Base-by-base conservation (phyloP, 2,113 vertebrate genomes). In the Larimichthys crocea region DNA sequence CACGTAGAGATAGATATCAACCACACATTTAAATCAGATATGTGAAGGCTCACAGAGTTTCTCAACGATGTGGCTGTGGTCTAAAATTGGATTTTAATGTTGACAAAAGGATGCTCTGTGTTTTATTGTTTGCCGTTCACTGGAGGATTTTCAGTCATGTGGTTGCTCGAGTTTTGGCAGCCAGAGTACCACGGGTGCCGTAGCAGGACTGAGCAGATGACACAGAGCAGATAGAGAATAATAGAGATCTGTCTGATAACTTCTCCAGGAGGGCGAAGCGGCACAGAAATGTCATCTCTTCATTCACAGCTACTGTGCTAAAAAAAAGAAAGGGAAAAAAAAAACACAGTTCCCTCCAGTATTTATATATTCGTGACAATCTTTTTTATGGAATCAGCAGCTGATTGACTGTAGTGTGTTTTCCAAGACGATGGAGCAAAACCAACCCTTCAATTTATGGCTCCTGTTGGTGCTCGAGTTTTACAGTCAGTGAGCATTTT, bases 81-180 rank as follows among this genome's bases (percentile, higher is more conserved):
- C 72, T 79, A 80, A 89, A 89, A 88, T 74, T 85, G 81, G 73
- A 87, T 84, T 80, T 19, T 52, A 48, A 62, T 89, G 86, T 90
- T 84, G 84, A 90, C 86, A 80, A 80, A 71, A 86, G 64, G 82
- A 60, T 76, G 82, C 24, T 84, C 60, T 69, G 70, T 79, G 67
- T 87, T 87, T 84, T 57, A 83, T 80, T 83, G 81, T 86, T 89
- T 88, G 74, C 78, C 64, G 44, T 82, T 89, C 53, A 63, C 35
- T 40, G 35, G 76, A 80, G 61, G 68, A 69, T 84, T 89, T 78
- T 74, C 22, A 53, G 66, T 79, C 78, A 61, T 48, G 66, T 26
- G 40, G 76, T 35, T 70, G 76, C 81, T 57, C 26, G 59, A 65
- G 31, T 76, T 70, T 56, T 80, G 60, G 70, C 68, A 68, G 79